phyloP scores from a whole-genome alignment of 2,797 vertebrate species.

The Petrocephalus schoutedeni region DNA sequence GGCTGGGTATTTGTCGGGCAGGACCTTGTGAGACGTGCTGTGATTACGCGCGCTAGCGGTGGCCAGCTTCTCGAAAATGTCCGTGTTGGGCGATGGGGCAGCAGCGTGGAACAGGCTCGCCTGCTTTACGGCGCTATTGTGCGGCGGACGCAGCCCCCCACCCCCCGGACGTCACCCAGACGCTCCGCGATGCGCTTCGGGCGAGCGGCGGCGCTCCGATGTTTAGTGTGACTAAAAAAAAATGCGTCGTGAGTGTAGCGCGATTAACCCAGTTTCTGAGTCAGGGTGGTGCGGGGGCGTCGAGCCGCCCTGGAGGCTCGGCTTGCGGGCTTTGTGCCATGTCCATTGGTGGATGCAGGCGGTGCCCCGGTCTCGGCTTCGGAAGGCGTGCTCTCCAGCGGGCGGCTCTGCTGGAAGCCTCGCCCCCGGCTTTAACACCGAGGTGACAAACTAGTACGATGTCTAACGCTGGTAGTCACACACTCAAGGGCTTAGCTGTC shows the following conservation, averaged over 20 bases:
- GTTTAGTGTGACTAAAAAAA: not conserved
- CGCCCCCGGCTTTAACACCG: not conserved
- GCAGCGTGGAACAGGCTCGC: not conserved
- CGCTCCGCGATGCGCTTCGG: not conserved
- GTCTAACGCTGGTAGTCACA: not conserved
- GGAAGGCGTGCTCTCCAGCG: not conserved
- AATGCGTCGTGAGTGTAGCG: not conserved
- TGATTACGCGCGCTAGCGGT: not conserved
- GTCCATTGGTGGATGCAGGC: not conserved
- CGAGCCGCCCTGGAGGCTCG: not conserved
- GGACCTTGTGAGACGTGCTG: not conserved
- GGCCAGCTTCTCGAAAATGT: not conserved
- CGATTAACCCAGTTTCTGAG: constrained; percentile 27
- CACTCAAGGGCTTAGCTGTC: not conserved
- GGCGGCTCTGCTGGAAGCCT: not conserved
- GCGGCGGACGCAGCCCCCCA: not conserved
- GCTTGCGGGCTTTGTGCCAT: not conserved
- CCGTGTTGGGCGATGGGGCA: not conserved
- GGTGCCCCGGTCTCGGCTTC: not conserved
- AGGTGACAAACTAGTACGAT: not conserved
- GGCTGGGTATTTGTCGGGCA: not conserved
- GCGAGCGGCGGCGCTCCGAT: not conserved
- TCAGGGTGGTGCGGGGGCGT: not conserved
- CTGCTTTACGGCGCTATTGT: not conserved
- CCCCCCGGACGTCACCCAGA: not conserved